Evolutionary conservation across 1,140 invertebrate genomes (phyloP), one percentile per base, ranked within the genome.

Genomic region (Cepaea nemoralis): DNA sequence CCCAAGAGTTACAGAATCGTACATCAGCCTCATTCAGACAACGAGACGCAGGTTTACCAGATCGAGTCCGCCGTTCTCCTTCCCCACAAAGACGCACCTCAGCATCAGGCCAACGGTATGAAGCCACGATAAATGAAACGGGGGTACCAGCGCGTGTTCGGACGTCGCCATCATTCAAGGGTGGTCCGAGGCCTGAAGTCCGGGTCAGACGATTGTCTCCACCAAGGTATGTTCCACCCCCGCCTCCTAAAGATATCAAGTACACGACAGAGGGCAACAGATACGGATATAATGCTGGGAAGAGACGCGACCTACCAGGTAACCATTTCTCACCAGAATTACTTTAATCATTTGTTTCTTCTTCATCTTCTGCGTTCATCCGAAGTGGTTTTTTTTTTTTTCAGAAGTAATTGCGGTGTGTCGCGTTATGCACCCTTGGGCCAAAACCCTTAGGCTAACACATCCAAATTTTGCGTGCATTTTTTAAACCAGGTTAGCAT

Each of bases 211-310:
- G 40, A 5, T 16, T 48, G 40, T 50, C 37, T 19, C 48, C 24
- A 12, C 31, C 48, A 27, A 50, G n/a, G 8, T n/a, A 40, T 67
- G 31, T 27, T 0, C 55, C 59, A 14, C 37, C 27, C 8, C 55
- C 31, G 27, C 77, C 48, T 66, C 59, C 77, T 77, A 77, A 70
- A 40, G 24, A 45, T 14, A 66, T 74, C 55, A 8, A 70, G 59
- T 50, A 33, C 63, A 16, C 37, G 45, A 19, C 31, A 66, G 27
- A 77, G 24, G 27, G 73, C 45, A 16, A 66, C 33, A 16, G 1
- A 31, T 27, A 31, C 27, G n/a, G 33, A 1, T 63, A 63, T 31
- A 16, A 63, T 48, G 8, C 27, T 31, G 5, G 59, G 59, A 31
- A 63, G n/a, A 31, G 59, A 31, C 3, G 33, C n/a, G 22, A 10